phyloP scores from a whole-genome alignment of 2,888 invertebrate species.

The Phlogophora meticulosa region DNA sequence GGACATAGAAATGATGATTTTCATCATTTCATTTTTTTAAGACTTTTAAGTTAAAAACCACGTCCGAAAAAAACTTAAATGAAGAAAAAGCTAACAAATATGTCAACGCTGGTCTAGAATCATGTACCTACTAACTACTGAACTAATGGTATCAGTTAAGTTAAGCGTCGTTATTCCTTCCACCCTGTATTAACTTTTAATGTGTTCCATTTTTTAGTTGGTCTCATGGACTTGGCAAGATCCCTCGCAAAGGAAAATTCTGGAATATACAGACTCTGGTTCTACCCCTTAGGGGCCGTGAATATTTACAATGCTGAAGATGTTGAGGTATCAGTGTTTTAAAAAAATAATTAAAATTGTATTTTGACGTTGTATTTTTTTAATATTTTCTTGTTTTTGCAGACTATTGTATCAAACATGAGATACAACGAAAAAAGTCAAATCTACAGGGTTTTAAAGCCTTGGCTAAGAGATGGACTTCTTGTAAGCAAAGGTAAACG shows the following conservation, averaged over 20 bases:
- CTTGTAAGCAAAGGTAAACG: constrained; percentile 83
- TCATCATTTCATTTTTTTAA: no score
- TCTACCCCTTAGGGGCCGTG: constrained; percentile 71
- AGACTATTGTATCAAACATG: constrained; percentile 87
- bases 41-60: no score
- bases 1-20: no score
- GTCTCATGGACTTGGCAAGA: constrained; percentile 72
- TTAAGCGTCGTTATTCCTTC: no score
- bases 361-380: background rate
- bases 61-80: no score
- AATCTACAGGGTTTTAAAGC: constrained; percentile 84
- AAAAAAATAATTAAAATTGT: background rate
- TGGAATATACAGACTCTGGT: constrained; percentile 75
- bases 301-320: constrained; percentile 86
- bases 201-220: constrained; percentile 65
- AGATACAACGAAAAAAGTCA: constrained; percentile 89
- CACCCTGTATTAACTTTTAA: no score
- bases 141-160: no score
- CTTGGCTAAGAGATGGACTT: constrained; percentile 90
- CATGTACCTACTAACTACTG: no score
- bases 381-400: constrained; percentile 41
- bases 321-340: constrained; percentile 78
- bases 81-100: no score
- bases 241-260: constrained; percentile 66
- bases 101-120: no score